Conservation (phyloP, 2,797 vertebrate genomes). For the Cyclura pinguis region DNA sequence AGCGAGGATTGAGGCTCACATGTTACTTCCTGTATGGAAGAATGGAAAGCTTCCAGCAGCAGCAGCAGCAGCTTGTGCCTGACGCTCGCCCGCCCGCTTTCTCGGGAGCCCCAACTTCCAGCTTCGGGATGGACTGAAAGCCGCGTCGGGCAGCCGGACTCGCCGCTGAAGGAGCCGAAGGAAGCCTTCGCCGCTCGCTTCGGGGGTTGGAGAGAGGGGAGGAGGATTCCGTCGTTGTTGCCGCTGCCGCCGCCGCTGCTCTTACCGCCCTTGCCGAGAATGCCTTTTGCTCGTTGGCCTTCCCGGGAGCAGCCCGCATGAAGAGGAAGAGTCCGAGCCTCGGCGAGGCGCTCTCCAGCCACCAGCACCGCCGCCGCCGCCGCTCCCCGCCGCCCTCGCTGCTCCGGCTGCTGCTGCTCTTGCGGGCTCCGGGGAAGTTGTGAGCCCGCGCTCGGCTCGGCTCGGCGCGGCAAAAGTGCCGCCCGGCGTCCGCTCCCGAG, state of each 20-base stretch:
- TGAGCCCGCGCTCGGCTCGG: neutral
- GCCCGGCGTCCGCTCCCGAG: constrained; percentile 13
- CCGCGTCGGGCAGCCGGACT: constrained; percentile 1
- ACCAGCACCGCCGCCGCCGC: no score
- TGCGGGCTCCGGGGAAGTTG: constrained; percentile 26
- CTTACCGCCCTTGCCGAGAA: neutral
- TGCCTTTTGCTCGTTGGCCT: neutral
- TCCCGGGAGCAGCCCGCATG: neutral
- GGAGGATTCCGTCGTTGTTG: no score
- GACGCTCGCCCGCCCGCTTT: constrained; percentile 69
- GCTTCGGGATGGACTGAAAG: constrained; percentile 74
- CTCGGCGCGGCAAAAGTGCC: neutral
- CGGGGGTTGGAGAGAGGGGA: no score
- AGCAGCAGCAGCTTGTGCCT: constrained; percentile 79
- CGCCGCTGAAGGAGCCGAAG: neutral
- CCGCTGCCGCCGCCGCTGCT: neutral
- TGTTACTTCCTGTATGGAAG: constrained; percentile 92
- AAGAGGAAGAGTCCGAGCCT: neutral
- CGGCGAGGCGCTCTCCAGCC: constrained; percentile 2
- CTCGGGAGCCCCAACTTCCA: constrained; percentile 73
- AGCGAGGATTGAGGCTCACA: constrained; percentile 88
- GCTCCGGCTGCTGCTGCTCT: constrained; percentile 1
- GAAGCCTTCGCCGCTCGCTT: no score
- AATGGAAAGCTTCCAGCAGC: constrained; percentile 86
- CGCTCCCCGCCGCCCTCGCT: constrained; percentile 10